These are phyloP conservation scores for Pristionchus maxplancki DNA, from an alignment of 2,888 invertebrate genomes.

Conservation along the genomic window DNA sequence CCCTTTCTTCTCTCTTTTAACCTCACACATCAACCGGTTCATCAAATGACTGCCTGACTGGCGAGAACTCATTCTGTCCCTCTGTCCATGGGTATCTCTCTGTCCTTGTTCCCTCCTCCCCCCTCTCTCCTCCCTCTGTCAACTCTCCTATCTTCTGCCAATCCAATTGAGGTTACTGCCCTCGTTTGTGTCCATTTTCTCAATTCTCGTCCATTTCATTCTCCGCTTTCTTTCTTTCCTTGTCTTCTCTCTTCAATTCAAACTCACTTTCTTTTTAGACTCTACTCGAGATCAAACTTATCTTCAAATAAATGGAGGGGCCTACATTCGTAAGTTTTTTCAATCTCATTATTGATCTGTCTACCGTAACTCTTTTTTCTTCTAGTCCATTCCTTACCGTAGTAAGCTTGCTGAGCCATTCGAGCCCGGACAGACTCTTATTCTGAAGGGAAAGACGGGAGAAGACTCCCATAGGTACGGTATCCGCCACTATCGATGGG, in stretches of 20 bases:
- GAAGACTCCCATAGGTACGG: conserved; percentile 70
- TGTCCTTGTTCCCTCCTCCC: conserved; percentile 49
- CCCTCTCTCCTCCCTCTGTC: conserved; percentile 52
- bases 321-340: conserved; percentile 27
- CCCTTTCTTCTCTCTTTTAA: conserved; percentile 21
- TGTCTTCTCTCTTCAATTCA: conserved; percentile 1
- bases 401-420: conserved; percentile 72
- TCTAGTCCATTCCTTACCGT: conserved; percentile 75
- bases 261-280: background rate
- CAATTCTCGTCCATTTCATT: background rate
- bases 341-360: background rate
- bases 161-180: conserved; percentile 39
- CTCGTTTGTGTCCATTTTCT: conserved; percentile 39
- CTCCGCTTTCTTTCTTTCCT: background rate
- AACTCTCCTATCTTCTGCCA: conserved; percentile 42
- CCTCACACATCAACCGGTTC: conserved; percentile 33
- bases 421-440: conserved; percentile 77
- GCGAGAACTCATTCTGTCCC: conserved; percentile 20
- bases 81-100: background rate
- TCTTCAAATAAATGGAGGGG: background rate
- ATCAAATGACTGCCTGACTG: conserved; percentile 29
- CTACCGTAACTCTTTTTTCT: conserved; percentile 12
- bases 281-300: background rate
- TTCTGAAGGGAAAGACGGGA: conserved; percentile 74
- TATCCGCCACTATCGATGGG: background rate